phyloP scores from a whole-genome alignment of 1,140 invertebrate genomes.

The Scaptomyza montana region DNA sequence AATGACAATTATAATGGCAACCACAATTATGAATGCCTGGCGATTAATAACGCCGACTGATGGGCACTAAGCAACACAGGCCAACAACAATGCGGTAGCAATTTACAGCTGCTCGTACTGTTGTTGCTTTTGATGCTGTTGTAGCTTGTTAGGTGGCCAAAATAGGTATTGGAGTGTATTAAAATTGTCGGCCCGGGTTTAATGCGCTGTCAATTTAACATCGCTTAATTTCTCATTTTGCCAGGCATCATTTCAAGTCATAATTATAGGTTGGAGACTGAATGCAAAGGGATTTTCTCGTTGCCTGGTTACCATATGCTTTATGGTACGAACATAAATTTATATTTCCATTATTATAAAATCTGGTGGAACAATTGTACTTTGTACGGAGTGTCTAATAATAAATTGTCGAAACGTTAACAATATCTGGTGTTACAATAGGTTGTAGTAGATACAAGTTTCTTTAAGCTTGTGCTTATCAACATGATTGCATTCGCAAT shows the following conservation, averaged over 20 bases:
- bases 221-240: slow-evolving; percentile 69
- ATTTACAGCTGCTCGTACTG: slow-evolving; percentile 31
- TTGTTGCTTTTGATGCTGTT: slow-evolving; percentile 6
- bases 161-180: slow-evolving; percentile 73
- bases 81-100: slow-evolving; percentile 34
- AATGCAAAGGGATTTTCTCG: slow-evolving; percentile 5
- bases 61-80: slow-evolving; percentile 28
- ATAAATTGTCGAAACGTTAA: neutral
- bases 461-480: slow-evolving; percentile 31
- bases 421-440: neutral
- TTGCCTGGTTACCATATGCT: slow-evolving; percentile 37
- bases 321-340: too few relatives aligned
- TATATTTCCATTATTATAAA: neutral
- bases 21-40: slow-evolving; percentile 80
- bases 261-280: slow-evolving; percentile 22
- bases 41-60: slow-evolving; percentile 72
- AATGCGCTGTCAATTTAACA: slow-evolving; percentile 72
- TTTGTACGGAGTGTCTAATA: neutral
- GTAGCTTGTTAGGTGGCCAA: slow-evolving; percentile 27
- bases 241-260: slow-evolving; percentile 29
- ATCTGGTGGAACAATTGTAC: neutral
- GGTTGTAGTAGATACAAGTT: slow-evolving; percentile 12
- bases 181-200: slow-evolving; percentile 51
- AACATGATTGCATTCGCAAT: slow-evolving; percentile 65
- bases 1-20: slow-evolving; percentile 82